A percentile compares a stretch with the other conserved stretches of the same genome.
These are phyloP conservation scores for Pseudomyrmex gracilis DNA, from an alignment of 1,140 invertebrate genomes.

Conservation along the genomic window DNA sequence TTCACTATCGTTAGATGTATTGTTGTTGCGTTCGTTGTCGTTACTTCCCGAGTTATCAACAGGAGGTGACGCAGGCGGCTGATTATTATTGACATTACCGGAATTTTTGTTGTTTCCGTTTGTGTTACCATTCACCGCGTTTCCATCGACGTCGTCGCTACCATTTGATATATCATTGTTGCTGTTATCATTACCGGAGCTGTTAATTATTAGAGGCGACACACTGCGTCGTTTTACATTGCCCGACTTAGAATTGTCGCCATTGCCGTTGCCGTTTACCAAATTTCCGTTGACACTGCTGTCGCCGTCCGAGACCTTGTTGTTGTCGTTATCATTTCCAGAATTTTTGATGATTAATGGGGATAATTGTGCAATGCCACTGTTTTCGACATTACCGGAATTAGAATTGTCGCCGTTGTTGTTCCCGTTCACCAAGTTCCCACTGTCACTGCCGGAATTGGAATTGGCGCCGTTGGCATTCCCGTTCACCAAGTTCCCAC, in stretches of 20 bases:
- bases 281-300: constrained; percentile 37
- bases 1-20: constrained; percentile 15
- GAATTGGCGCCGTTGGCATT: not conserved
- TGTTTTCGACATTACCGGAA: not conserved
- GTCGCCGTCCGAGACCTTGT: not conserved
- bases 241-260: constrained; percentile 22
- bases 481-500: constrained; percentile 9
- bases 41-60: constrained; percentile 52
- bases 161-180: constrained; percentile 7
- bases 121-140: constrained; percentile 45
- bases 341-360: too few relatives aligned
- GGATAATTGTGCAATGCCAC: too few relatives aligned
- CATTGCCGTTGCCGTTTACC: constrained; percentile 52
- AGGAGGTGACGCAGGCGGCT: not conserved
- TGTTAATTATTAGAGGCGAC: not conserved
- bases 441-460: not conserved
- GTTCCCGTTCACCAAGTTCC: constrained; percentile 12
- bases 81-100: constrained; percentile 7
- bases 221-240: not conserved
- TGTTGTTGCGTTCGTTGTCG: constrained; percentile 2
- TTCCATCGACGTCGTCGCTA: constrained; percentile 14
- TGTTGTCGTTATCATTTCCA: not conserved
- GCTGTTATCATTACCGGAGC: not conserved
- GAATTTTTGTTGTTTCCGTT: constrained; percentile 48
- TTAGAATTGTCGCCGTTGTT: not conserved